phyloP scores from a whole-genome alignment of 2,113 vertebrate genomes.

The Pseudorhombus dupliciocellatus region DNA sequence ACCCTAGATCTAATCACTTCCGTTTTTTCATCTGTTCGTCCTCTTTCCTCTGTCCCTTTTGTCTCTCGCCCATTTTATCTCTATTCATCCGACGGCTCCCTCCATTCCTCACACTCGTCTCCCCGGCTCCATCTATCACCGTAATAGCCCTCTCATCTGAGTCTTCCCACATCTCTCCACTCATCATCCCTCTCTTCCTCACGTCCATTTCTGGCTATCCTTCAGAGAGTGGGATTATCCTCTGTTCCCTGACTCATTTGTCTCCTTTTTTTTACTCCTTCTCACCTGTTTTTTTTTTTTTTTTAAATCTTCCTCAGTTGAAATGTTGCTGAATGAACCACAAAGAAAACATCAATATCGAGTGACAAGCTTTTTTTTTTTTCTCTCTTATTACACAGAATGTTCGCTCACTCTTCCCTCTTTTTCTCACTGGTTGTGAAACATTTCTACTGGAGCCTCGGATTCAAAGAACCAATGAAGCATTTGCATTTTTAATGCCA shows the following conservation, averaged over 20 bases:
- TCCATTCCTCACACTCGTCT: conserved; percentile 34
- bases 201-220: conserved; percentile 36
- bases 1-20: conserved; percentile 1
- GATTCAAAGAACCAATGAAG: neutral
- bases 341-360: conserved; percentile 3
- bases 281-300: conserved; percentile 5
- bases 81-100: conserved; percentile 30
- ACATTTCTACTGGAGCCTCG: neutral
- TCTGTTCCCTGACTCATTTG: conserved; percentile 50
- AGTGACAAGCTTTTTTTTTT: neutral
- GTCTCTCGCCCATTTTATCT: conserved; percentile 37
- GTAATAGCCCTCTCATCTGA: conserved; percentile 55
- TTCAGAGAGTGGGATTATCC: conserved; percentile 50
- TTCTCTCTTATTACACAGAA: neutral
- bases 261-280: conserved; percentile 24
- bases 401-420: neutral
- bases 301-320: conserved; percentile 3
- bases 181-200: conserved; percentile 51
- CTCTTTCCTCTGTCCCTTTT: neutral
- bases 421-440: neutral
- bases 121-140: conserved; percentile 52
- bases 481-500: neutral
- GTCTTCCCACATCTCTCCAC: conserved; percentile 42
- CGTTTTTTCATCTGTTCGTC: neutral
- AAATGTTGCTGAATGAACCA: conserved; percentile 1